A percentile compares a stretch with the other conserved stretches of the same genome.
These are phyloP conservation scores for Oreohelix idahoensis DNA, from an alignment of 1,140 invertebrate species.

Conservation along the genomic window DNA sequence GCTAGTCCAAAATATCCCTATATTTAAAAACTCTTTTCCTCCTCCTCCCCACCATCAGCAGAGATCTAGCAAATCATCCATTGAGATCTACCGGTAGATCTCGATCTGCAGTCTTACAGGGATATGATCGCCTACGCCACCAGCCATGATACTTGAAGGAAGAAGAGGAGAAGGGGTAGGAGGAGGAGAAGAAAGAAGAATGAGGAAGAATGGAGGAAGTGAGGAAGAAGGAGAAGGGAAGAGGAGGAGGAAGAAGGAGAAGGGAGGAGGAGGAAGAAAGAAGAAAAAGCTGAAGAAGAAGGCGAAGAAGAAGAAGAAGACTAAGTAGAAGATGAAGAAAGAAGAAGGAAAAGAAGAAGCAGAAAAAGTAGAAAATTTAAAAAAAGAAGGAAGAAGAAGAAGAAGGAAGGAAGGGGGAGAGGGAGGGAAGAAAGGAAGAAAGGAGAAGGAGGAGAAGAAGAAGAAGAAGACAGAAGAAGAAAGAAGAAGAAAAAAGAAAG, in stretches of 20 bases:
- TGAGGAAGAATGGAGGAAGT: not conserved
- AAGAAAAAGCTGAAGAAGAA: not conserved
- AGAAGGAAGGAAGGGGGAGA: not conserved
- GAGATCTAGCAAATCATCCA: not conserved
- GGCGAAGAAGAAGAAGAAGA: not conserved
- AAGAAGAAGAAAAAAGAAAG: not conserved
- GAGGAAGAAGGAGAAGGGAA: not conserved
- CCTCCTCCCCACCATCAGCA: too few relatives aligned
- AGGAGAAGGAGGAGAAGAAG: not conserved
- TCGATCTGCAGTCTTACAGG: too few relatives aligned
- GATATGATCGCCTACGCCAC: too few relatives aligned
- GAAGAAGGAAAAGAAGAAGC: constrained; percentile 15
- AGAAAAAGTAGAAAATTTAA: not conserved
- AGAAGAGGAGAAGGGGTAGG: not conserved
- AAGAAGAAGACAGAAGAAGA: not conserved
- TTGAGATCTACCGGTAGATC: too few relatives aligned
- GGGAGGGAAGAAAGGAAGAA: not conserved
- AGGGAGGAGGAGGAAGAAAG: constrained; percentile 2
- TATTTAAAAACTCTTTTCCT: too few relatives aligned
- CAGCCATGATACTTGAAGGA: not conserved
- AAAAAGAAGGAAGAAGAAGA: not conserved
- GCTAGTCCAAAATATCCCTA: not conserved
- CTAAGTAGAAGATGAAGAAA: not conserved
- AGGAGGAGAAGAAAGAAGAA: not conserved
- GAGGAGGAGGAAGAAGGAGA: not conserved